Evolutionary conservation across 2,888 invertebrate genomes (phyloP).

Genomic region (Yponomeuta cagnagella): DNA sequence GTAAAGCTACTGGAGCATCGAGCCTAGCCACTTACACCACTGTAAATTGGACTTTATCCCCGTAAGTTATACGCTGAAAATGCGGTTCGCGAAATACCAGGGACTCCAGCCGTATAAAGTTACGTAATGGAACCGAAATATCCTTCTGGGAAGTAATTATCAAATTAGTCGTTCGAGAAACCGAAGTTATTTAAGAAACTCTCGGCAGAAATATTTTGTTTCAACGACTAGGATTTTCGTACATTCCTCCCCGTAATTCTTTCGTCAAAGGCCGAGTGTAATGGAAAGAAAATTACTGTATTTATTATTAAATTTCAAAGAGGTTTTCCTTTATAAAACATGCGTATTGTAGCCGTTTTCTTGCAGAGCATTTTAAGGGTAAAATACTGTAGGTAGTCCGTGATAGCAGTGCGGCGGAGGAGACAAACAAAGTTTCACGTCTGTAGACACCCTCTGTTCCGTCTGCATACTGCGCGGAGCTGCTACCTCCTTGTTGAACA

Average conservation of each 20-base stretch:
- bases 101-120: not conserved
- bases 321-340: not conserved
- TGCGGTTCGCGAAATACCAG: not conserved
- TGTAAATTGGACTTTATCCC: not conserved
- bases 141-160: conserved; percentile 1
- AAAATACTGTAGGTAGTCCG: not conserved
- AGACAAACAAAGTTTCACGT: not conserved
- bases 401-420: not conserved
- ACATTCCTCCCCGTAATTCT: not conserved
- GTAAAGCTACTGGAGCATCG: not conserved
- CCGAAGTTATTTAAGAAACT: not conserved
- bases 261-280: not conserved
- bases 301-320: not conserved
- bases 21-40: not conserved
- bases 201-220: not conserved
- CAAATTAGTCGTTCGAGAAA: not conserved
- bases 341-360: not conserved
- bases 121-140: not conserved
- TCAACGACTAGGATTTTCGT: not conserved
- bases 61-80: not conserved
- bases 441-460: not conserved
- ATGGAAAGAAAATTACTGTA: not conserved
- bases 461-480: not conserved
- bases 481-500: not conserved
- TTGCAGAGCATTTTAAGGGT: not conserved